Conservation (phyloP, 2,113 vertebrate genomes). For the Lepus europaeus region DNA sequence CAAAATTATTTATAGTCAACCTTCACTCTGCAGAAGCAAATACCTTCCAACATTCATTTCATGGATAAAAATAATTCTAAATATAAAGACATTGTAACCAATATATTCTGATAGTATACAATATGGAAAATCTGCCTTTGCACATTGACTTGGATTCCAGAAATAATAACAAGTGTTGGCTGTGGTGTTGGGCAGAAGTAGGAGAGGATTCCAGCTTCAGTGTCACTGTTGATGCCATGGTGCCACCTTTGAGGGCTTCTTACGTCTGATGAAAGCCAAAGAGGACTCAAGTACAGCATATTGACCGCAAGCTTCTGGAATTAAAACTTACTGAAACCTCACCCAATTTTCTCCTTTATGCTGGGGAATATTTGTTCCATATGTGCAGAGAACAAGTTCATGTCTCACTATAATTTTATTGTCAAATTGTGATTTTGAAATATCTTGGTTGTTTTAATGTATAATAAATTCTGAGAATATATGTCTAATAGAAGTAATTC, state of each 20-base stretch:
- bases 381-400: not conserved
- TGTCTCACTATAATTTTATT: conserved; percentile 33
- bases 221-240: not conserved
- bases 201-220: not conserved
- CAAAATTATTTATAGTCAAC: conserved; percentile 5
- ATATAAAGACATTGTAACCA: conserved; percentile 15
- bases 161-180: not conserved
- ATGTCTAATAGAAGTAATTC: not conserved
- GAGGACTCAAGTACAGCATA: not conserved
- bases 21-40: not conserved
- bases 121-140: not conserved
- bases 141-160: not conserved
- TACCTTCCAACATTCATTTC: conserved; percentile 6
- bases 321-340: conserved; percentile 50
- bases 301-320: conserved; percentile 16
- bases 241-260: not conserved
- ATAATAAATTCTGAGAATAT: conserved; percentile 18
- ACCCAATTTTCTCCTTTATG: not conserved
- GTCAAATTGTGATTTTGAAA: conserved; percentile 24
- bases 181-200: too few species aligned
- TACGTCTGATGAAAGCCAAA: not conserved
- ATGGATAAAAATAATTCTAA: conserved; percentile 19
- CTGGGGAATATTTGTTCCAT: not conserved
- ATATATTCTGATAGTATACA: not conserved
- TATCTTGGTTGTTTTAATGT: conserved; percentile 27